These are phyloP conservation scores for Wiebesia pumilae DNA, from an alignment of 1,140 invertebrate genomes.

Conservation along the genomic window DNA sequence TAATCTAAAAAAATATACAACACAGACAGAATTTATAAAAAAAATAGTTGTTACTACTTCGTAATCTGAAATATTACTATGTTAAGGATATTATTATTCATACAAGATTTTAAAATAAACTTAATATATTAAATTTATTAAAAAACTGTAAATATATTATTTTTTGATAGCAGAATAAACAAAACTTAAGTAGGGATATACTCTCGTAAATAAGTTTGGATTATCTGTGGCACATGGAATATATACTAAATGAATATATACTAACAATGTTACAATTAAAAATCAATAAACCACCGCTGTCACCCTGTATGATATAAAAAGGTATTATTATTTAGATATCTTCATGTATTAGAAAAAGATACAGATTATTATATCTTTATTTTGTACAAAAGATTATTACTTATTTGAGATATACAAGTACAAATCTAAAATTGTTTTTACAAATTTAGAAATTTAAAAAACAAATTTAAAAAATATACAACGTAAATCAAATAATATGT, in stretches of 20 bases:
- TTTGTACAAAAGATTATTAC: too few relatives aligned
- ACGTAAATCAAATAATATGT: too few relatives aligned
- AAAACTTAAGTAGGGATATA: not conserved
- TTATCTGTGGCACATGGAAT: not conserved
- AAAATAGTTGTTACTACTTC: too few relatives aligned
- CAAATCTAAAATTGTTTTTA: too few relatives aligned
- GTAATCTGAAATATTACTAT: too few relatives aligned
- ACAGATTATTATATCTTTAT: too few relatives aligned
- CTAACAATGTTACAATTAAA: not conserved
- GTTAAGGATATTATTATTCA: too few relatives aligned
- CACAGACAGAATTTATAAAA: too few relatives aligned
- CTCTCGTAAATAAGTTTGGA: not conserved
- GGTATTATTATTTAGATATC: not conserved
- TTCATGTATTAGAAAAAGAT: not conserved
- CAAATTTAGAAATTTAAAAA: too few relatives aligned
- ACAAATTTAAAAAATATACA: too few relatives aligned
- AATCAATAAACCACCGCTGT: conserved; percentile 1
- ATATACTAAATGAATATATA: not conserved
- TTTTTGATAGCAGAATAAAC: not conserved
- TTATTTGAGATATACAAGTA: too few relatives aligned
- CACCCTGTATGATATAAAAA: conserved; percentile 8
- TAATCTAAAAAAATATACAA: too few relatives aligned
- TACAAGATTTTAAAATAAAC: not conserved
- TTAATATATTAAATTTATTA: not conserved
- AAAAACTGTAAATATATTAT: not conserved